Percentiles rank a stretch among this genome's conserved stretches.
phyloP scores from a whole-genome alignment of 2,797 vertebrate species.

The Neosilurus mollespiculum region DNA sequence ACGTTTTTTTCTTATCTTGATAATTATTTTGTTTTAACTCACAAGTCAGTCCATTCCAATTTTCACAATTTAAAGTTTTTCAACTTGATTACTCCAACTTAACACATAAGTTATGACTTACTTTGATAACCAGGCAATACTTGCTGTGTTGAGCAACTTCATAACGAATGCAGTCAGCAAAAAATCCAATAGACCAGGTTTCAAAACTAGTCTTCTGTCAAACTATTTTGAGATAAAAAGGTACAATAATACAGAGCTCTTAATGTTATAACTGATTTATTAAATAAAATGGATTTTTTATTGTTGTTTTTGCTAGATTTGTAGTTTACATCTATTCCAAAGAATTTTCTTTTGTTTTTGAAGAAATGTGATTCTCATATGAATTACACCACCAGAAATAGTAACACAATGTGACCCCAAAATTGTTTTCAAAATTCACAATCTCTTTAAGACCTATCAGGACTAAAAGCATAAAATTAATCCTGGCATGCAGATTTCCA shows the following conservation, averaged over 20 bases:
- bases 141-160: background rate
- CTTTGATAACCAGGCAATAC: background rate
- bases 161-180: background rate
- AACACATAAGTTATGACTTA: background rate
- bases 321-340: background rate
- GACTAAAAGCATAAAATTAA: slow-evolving; percentile 44
- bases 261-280: background rate
- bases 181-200: background rate
- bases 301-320: background rate
- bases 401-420: slow-evolving; percentile 45
- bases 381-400: slow-evolving; percentile 33
- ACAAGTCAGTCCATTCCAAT: background rate
- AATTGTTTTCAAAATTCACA: slow-evolving; percentile 45
- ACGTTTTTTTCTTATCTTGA: background rate
- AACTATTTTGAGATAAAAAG: background rate
- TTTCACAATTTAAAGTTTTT: slow-evolving; percentile 6
- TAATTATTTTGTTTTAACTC: too few relatives aligned
- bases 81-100: slow-evolving; percentile 18
- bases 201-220: background rate
- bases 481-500: slow-evolving; percentile 42
- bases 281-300: background rate
- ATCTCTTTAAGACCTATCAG: slow-evolving; percentile 50
- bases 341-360: background rate
- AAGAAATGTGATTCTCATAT: slow-evolving; percentile 3
- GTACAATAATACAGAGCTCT: background rate